phyloP scores from a whole-genome alignment of 1,140 invertebrate genomes.

The Tyrophagus putrescentiae region DNA sequence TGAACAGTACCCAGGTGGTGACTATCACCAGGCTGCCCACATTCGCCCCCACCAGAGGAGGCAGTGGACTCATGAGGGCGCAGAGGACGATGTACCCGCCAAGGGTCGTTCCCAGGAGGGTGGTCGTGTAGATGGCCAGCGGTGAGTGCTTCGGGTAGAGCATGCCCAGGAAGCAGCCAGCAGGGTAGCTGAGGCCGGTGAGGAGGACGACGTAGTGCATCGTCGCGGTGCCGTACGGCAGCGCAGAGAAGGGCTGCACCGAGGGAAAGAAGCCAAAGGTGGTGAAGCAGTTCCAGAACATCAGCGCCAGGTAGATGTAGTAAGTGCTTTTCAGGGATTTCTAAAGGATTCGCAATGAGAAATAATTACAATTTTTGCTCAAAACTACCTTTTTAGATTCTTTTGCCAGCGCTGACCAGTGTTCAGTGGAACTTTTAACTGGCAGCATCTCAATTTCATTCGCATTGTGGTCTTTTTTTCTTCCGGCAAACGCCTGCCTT shows the following conservation, averaged over 20 bases:
- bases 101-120: conserved; percentile 37
- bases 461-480: too few species aligned
- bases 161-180: conserved; percentile 62
- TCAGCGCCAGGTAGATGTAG: conserved; percentile 10
- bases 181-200: conserved; percentile 63
- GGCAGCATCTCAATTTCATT: too few species aligned
- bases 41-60: conserved; percentile 43
- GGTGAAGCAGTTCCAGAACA: conserved; percentile 13
- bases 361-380: too few species aligned
- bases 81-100: conserved; percentile 50
- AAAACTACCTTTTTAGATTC: too few species aligned
- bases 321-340: conserved; percentile 32
- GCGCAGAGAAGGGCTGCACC: conserved; percentile 55
- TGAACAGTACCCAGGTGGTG: conserved; percentile 49
- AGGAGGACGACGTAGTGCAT: conserved; percentile 69
- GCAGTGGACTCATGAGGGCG: conserved; percentile 55
- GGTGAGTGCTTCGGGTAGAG: conserved; percentile 39
- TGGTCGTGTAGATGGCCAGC: conserved; percentile 22
- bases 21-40: conserved; percentile 52
- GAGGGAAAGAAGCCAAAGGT: conserved; percentile 22
- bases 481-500: neutral
- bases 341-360: too few species aligned
- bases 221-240: conserved; percentile 63
- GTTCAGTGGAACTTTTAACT: too few species aligned
- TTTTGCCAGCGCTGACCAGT: too few species aligned